Evolutionary conservation across 2,797 vertebrate species (phyloP).

Genomic region (Falco rusticolus): DNA sequence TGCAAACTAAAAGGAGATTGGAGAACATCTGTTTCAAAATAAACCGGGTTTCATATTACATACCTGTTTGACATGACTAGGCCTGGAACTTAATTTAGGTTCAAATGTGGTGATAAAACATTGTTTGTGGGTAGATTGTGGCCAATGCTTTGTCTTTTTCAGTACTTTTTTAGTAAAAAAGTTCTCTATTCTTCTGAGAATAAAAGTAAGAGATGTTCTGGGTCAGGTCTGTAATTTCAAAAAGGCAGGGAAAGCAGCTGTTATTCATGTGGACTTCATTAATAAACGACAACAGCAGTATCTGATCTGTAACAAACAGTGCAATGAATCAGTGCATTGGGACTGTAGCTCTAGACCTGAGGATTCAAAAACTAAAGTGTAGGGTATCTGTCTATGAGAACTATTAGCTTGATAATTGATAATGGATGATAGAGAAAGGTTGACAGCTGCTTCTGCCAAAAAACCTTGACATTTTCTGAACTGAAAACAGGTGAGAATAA

Average conservation of each 20-base stretch:
- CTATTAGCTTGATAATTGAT: not conserved
- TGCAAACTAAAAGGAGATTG: not conserved
- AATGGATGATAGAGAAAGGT: not conserved
- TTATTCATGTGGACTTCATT: not conserved
- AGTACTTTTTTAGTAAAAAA: not conserved
- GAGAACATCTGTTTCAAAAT: not conserved
- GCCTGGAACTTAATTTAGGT: not conserved
- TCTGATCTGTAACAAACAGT: not conserved
- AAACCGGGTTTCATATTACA: not conserved
- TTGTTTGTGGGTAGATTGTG: not conserved
- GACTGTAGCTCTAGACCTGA: not conserved
- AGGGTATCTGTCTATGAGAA: not conserved
- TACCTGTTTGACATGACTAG: not conserved
- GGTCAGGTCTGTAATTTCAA: not conserved
- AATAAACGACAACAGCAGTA: not conserved
- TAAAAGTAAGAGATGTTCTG: not conserved
- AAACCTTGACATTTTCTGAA: not conserved
- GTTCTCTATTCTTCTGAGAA: not conserved
- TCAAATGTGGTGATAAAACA: not conserved
- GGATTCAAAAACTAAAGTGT: not conserved
- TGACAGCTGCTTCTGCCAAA: not conserved
- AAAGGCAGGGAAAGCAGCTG: not conserved
- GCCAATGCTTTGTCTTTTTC: not conserved
- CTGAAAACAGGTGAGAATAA: not conserved
- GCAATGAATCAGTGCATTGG: not conserved